Conservation (phyloP, 1,140 invertebrate genomes). For the Rhopalosiphum maidis region DNA sequence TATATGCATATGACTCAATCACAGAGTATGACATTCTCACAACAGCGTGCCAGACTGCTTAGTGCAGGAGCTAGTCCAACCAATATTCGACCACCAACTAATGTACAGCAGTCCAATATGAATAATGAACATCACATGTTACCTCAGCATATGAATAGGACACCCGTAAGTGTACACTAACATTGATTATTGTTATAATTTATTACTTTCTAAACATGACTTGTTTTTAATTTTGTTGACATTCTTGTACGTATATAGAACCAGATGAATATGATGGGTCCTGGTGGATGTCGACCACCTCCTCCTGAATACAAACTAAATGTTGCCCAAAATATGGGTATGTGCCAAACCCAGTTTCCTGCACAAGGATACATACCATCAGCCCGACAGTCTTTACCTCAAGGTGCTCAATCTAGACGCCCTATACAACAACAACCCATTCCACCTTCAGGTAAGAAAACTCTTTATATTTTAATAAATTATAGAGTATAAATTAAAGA, state of each 20-base stretch:
- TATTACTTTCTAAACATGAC: background rate
- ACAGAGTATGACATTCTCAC: conserved; percentile 47
- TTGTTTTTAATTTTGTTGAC: background rate
- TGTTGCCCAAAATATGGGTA: conserved; percentile 49
- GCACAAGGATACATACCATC: conserved; percentile 49
- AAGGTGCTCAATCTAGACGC: conserved; percentile 37
- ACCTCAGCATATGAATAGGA: conserved; percentile 49
- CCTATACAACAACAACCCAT: conserved; percentile 50
- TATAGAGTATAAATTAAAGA: background rate
- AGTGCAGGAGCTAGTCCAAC: conserved; percentile 50
- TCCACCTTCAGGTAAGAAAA: conserved; percentile 47
- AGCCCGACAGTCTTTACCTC: conserved; percentile 28
- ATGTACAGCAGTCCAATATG: background rate
- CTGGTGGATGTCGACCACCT: conserved; percentile 33
- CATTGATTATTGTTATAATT: background rate
- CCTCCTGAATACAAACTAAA: conserved; percentile 52
- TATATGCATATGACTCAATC: conserved; percentile 52
- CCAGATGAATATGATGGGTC: conserved; percentile 46
- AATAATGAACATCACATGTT: conserved; percentile 48
- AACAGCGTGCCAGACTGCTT: conserved; percentile 32
- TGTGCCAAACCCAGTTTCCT: conserved; percentile 39
- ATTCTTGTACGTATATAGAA: background rate
- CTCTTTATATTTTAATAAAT: background rate
- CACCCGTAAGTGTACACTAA: conserved; percentile 13
- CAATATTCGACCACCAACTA: background rate